phyloP scores from a whole-genome alignment of 2,888 invertebrate genomes.

The Cyaniris semiargus region DNA sequence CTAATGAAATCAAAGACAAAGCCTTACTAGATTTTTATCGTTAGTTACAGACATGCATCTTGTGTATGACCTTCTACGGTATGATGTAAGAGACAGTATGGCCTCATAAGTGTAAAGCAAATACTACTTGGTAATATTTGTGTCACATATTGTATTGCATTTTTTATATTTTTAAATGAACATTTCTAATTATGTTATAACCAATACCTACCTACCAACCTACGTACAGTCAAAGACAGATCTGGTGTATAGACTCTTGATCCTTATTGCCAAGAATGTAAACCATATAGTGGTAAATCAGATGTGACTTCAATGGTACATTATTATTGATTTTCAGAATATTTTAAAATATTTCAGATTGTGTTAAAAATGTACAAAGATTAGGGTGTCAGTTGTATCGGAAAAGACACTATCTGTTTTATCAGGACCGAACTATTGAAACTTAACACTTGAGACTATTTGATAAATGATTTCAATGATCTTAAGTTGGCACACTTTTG shows the following conservation, averaged over 20 bases:
- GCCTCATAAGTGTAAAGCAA: not conserved
- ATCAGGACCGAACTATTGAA: not conserved
- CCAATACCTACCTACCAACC: too few species aligned
- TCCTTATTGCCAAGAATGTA: too few species aligned
- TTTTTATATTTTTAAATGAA: too few species aligned
- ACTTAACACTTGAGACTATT: not conserved
- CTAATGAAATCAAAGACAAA: not conserved
- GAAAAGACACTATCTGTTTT: slow-evolving; percentile 9
- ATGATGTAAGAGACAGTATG: slow-evolving; percentile 19
- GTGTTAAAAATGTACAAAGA: slow-evolving; percentile 7
- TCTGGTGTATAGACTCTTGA: not conserved
- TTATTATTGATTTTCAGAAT: too few species aligned
- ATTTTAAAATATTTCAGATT: not conserved
- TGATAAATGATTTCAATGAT: not conserved
- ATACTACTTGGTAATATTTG: not conserved
- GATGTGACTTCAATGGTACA: too few species aligned
- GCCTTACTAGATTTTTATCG: slow-evolving; percentile 9
- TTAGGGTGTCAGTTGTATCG: not conserved
- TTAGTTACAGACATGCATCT: slow-evolving; percentile 6
- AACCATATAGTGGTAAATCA: too few species aligned
- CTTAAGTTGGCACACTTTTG: not conserved
- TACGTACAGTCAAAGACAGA: not conserved
- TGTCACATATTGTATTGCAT: not conserved
- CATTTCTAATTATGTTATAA: too few species aligned
- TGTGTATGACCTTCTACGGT: not conserved